Evolutionary conservation across 2,113 vertebrate species (phyloP).

Genomic region (Entomyzon cyanotis): DNA sequence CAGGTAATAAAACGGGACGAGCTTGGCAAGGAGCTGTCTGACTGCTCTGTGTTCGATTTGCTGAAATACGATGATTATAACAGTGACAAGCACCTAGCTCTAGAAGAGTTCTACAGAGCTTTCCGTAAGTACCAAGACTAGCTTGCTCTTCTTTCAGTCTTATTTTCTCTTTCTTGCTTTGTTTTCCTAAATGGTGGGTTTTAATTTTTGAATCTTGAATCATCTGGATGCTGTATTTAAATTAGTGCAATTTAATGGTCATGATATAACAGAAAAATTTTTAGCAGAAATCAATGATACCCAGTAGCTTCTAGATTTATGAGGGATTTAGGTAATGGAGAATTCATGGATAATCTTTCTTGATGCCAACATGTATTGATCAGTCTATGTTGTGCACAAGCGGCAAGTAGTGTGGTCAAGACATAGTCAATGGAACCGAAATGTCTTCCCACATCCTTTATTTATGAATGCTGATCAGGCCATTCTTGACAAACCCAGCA

Average conservation of each 20-base stretch:
- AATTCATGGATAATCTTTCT: neutral
- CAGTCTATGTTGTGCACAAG: neutral
- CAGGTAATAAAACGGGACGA: conserved; percentile 94
- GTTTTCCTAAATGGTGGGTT: neutral
- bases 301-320: neutral
- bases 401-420: neutral
- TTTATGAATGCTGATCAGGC: neutral
- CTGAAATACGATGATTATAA: conserved; percentile 91
- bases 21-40: conserved; percentile 80
- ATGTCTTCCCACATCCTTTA: neutral
- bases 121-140: conserved; percentile 84
- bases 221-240: neutral
- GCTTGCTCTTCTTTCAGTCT: neutral
- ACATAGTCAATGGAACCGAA: rapidly evolving
- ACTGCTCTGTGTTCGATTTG: conserved; percentile 91
- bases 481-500: neutral
- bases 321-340: neutral
- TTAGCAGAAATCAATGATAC: neutral
- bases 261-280: neutral
- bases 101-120: conserved; percentile 91
- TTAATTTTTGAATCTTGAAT: neutral
- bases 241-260: neutral
- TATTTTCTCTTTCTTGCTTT: neutral
- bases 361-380: neutral
- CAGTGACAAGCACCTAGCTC: conserved; percentile 84